Base-by-base conservation (phyloP, 2,888 invertebrate species). In the Conchocele bisecta region DNA sequence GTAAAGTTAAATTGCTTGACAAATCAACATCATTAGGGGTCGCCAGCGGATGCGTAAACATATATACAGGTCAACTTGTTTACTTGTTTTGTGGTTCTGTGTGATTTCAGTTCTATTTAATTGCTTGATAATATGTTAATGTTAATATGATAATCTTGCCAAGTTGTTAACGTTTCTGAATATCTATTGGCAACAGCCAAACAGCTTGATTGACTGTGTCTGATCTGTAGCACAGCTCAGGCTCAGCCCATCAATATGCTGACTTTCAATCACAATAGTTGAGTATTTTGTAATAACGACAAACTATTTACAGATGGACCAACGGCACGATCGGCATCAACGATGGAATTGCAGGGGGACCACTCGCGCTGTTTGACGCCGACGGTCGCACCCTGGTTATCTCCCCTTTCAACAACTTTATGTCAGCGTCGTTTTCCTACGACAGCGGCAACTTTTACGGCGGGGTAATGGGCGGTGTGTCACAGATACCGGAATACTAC, bases 391-490 rank as follows among this genome's bases (percentile, higher is more conserved):
- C 82, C 0, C 31, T 85, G 15, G 44, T 86, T 17, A 75, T 86
- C 41, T 82, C 84, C 13, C 73, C 85, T 13, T 74, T 79, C 31
- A 78, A 76, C 35, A 67, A 85, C 46, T 84, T 83, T 42, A 86
- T 86, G 86, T 66, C 83, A 1, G 75, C 81, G 11, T 81, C 82
- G 6, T 48, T 75, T 53, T 53, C 59, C 22, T 22, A 69, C 5
- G 63, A 64, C 17, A 76, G 75, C 15, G 69, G 75, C 17, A 53
- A 44, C n/a, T 58, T 87, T n/a, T 59, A 66, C 51, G 87, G 81
- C 81, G 88, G 88, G 11, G 69, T 85, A 1, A 86, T 86, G 84
- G 86, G 88, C 37, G 85, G 83, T 1, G 83, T 84, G 11, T 74
- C 80, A 24, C 31, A 56, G 9, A 58, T 76, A 22, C 72, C 76